phyloP scores from a whole-genome alignment of 2,113 vertebrate genomes.

The Gadus macrocephalus region DNA sequence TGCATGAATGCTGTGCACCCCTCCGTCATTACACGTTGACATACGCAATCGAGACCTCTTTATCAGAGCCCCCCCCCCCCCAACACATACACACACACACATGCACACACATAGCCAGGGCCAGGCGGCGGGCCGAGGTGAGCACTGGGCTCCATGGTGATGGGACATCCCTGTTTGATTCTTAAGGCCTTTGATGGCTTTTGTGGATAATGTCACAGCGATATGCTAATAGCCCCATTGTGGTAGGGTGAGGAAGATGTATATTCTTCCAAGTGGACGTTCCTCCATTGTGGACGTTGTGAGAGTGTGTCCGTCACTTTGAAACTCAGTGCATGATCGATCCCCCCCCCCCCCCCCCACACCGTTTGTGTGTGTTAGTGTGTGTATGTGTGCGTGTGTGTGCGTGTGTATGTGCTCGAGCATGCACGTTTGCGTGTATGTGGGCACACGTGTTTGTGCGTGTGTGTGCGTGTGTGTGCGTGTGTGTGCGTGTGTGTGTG shows the following conservation, averaged over 20 bases:
- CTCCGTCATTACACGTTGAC: slow-evolving; percentile 2
- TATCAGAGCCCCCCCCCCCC: background rate
- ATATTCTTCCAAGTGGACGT: background rate
- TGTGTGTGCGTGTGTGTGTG: no score
- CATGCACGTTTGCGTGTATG: no score
- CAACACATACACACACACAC: no score
- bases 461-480: no score
- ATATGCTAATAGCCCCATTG: slow-evolving; percentile 6
- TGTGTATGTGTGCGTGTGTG: no score
- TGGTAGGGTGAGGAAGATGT: background rate
- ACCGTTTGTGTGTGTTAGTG: no score
- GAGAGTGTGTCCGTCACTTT: background rate
- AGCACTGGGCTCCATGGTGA: no score
- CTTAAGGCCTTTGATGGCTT: background rate
- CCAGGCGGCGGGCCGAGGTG: no score
- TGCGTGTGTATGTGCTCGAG: no score
- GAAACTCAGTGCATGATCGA: background rate
- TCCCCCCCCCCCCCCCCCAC: background rate
- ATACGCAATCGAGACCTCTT: background rate
- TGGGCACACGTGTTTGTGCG: no score
- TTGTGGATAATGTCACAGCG: background rate
- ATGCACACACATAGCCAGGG: background rate
- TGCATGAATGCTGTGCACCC: background rate
- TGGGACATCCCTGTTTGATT: background rate
- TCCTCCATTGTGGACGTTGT: background rate